phyloP scores from a whole-genome alignment of 2,797 vertebrate genomes.

The Sebastes flavidus region DNA sequence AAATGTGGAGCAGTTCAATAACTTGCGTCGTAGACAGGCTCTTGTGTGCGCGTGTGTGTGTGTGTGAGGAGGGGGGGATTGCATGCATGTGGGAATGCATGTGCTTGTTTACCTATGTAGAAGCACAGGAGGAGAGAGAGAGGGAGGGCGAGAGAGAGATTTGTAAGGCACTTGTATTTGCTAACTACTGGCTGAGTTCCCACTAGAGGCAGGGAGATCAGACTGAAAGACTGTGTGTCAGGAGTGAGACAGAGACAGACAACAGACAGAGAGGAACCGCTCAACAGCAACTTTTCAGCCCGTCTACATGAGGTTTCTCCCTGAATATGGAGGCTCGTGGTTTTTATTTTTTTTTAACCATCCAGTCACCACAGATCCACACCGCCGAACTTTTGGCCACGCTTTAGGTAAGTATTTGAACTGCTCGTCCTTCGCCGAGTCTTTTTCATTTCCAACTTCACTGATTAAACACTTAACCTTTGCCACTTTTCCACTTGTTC shows the following conservation, averaged over 20 bases:
- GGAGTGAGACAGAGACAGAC: slow-evolving; percentile 11
- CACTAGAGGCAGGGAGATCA: slow-evolving; percentile 72
- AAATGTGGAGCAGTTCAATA: slow-evolving; percentile 89
- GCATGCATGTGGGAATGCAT: slow-evolving; percentile 7
- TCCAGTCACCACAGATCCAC: background rate
- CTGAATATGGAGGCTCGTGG: slow-evolving; percentile 62
- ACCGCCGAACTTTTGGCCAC: slow-evolving; percentile 64
- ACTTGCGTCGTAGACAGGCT: slow-evolving; percentile 78
- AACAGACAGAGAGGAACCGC: slow-evolving; percentile 51
- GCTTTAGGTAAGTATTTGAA: slow-evolving; percentile 79
- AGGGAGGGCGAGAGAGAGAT: slow-evolving; percentile 45
- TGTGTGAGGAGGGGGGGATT: slow-evolving; percentile 1
- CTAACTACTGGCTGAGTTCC: slow-evolving; percentile 80
- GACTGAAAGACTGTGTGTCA: slow-evolving; percentile 46
- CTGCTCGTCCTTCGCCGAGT: background rate
- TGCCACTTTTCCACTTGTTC: background rate
- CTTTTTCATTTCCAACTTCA: slow-evolving; percentile 7
- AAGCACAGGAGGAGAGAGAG: slow-evolving; percentile 30
- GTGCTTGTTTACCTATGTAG: slow-evolving; percentile 65
- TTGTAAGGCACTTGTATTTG: slow-evolving; percentile 75
- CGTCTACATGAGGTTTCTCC: slow-evolving; percentile 64
- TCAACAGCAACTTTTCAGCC: background rate
- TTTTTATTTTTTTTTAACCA: slow-evolving; percentile 3
- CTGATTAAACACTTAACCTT: slow-evolving; percentile 1
- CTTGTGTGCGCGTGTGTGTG: slow-evolving; percentile 11